These are phyloP conservation scores for Calliphora vicina DNA, from an alignment of 1,140 invertebrate species.

Conservation along the genomic window DNA sequence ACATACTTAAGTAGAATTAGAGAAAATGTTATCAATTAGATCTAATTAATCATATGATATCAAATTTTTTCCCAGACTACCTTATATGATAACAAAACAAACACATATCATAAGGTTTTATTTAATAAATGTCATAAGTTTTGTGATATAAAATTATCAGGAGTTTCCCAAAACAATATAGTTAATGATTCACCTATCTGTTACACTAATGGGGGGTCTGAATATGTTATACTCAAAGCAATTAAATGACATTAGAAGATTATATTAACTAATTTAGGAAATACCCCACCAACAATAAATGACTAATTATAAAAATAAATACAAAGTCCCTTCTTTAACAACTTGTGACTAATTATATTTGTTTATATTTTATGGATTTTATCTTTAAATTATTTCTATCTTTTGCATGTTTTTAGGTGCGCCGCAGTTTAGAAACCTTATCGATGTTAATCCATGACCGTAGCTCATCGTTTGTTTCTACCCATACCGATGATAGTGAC, in stretches of 20 bases:
- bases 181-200: background rate
- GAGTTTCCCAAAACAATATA: background rate
- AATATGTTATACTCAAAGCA: background rate
- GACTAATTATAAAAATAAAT: background rate
- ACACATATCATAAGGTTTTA: too few relatives aligned
- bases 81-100: too few relatives aligned
- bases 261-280: background rate
- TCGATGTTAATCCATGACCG: slow-evolving; percentile 56
- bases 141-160: too few relatives aligned
- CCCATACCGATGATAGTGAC: slow-evolving; percentile 46
- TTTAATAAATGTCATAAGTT: too few relatives aligned
- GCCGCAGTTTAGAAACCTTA: slow-evolving; percentile 54
- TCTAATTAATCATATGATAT: too few relatives aligned
- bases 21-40: too few relatives aligned
- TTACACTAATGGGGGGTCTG: background rate
- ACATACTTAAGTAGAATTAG: too few relatives aligned
- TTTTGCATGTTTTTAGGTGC: slow-evolving; percentile 45
- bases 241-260: background rate
- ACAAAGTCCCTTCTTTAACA: background rate
- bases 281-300: background rate
- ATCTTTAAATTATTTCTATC: too few relatives aligned
- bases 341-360: background rate
- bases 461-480: slow-evolving; percentile 39
- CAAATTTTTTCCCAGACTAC: too few relatives aligned
- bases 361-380: too few relatives aligned